Conservation (phyloP, 2,888 invertebrate genomes). For the Diarsia dahlii region DNA sequence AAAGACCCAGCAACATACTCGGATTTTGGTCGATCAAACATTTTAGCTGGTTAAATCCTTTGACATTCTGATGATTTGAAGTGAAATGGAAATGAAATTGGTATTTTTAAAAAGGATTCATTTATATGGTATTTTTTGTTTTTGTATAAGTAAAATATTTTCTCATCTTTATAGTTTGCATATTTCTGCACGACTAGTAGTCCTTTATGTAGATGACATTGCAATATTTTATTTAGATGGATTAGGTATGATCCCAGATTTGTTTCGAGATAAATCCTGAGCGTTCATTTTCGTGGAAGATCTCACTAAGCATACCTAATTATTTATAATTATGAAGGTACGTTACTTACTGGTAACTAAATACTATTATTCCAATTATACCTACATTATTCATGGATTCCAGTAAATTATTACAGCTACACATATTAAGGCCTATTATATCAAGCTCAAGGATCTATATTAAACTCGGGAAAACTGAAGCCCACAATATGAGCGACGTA, state of each 20-base stretch:
- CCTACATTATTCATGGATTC: slow-evolving; percentile 35
- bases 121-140: slow-evolving; percentile 10
- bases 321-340: slow-evolving; percentile 2
- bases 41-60: slow-evolving; percentile 48
- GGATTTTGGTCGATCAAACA: slow-evolving; percentile 44
- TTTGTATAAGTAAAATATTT: slow-evolving; percentile 12
- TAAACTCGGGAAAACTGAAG: slow-evolving; percentile 14
- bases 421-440: slow-evolving; percentile 13
- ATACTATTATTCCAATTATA: slow-evolving; percentile 8
- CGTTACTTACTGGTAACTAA: neutral
- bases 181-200: neutral
- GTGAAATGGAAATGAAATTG: slow-evolving; percentile 39
- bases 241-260: neutral
- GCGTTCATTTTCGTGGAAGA: neutral
- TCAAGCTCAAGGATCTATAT: neutral
- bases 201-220: neutral
- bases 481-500: neutral
- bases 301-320: neutral
- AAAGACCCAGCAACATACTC: slow-evolving; percentile 41
- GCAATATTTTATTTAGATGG: neutral
- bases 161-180: neutral
- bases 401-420: slow-evolving; percentile 10
- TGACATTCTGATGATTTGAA: slow-evolving; percentile 54
- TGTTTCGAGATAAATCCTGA: neutral
- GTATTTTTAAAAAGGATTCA: slow-evolving; percentile 17